Evolutionary conservation across 2,888 invertebrate species (phyloP).

Genomic region (Dicyrtoma fusca): DNA sequence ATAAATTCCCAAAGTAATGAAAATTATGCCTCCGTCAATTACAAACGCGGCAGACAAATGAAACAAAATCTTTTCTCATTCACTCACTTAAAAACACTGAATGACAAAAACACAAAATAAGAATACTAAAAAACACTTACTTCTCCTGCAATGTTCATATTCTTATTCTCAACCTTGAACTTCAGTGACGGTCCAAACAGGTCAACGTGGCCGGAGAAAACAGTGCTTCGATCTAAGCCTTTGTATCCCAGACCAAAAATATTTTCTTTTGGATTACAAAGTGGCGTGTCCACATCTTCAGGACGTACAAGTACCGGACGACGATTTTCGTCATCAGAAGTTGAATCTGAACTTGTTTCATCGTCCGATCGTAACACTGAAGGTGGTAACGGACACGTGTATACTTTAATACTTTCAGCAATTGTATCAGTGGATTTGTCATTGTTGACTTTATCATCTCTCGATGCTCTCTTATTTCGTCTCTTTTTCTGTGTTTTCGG

Average conservation of each 20-base stretch:
- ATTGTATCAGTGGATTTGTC: slow-evolving; percentile 10
- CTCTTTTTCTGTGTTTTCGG: slow-evolving; percentile 63
- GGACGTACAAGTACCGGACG: slow-evolving; percentile 67
- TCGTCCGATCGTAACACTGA: slow-evolving; percentile 63
- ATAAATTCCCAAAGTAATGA: too few relatives aligned
- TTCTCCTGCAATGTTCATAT: slow-evolving; percentile 63
- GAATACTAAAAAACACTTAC: slow-evolving; percentile 55
- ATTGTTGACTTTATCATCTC: slow-evolving; percentile 5
- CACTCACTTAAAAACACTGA: too few relatives aligned
- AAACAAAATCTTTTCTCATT: too few relatives aligned
- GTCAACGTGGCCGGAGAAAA: slow-evolving; percentile 62
- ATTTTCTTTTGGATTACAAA: slow-evolving; percentile 76
- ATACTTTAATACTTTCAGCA: slow-evolving; percentile 60
- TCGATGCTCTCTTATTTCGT: slow-evolving; percentile 58
- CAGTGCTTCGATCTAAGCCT: slow-evolving; percentile 71
- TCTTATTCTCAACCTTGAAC: slow-evolving; percentile 67
- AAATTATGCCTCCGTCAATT: too few relatives aligned
- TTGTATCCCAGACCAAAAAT: slow-evolving; percentile 78
- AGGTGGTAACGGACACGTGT: slow-evolving; percentile 61
- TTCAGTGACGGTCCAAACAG: slow-evolving; percentile 63
- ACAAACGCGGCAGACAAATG: too few relatives aligned
- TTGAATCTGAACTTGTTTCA: slow-evolving; percentile 59
- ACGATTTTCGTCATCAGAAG: slow-evolving; percentile 43
- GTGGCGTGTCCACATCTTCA: slow-evolving; percentile 76
- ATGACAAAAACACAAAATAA: too few relatives aligned